Percentiles rank a stretch among this genome's conserved stretches.
Evolutionary conservation across 1,140 invertebrate genomes (phyloP).

Genomic region (Trachymyrmex cornetzi): DNA sequence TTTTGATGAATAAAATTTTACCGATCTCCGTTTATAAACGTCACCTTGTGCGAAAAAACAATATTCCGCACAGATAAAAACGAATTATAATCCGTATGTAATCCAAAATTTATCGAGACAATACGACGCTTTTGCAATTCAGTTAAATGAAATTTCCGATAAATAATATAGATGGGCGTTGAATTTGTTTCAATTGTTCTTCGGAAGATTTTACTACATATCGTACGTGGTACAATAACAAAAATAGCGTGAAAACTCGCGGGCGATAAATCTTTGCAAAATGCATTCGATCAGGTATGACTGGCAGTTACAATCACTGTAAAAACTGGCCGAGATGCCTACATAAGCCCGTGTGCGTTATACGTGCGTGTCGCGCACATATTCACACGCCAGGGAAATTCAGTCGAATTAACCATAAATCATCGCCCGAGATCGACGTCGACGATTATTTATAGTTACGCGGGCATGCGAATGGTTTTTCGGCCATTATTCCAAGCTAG

Average conservation of each 20-base stretch:
- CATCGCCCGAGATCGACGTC: slow-evolving; percentile 49
- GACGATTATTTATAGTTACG: slow-evolving; percentile 61
- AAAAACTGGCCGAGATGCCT: slow-evolving; percentile 29
- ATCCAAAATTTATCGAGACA: slow-evolving; percentile 60
- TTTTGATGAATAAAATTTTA: slow-evolving; percentile 26
- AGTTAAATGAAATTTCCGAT: slow-evolving; percentile 58
- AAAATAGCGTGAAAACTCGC: slow-evolving; percentile 57
- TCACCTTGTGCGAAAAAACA: slow-evolving; percentile 21
- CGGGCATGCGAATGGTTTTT: slow-evolving; percentile 60
- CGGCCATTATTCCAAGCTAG: slow-evolving; percentile 33
- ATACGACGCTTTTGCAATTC: slow-evolving; percentile 51
- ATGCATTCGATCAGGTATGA: slow-evolving; percentile 64
- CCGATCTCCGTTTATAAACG: neutral
- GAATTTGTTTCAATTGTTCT: slow-evolving; percentile 57
- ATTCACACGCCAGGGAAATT: slow-evolving; percentile 50
- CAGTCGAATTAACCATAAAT: slow-evolving; percentile 63
- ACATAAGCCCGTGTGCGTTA: neutral
- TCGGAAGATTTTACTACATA: slow-evolving; percentile 44
- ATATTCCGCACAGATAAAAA: slow-evolving; percentile 22
- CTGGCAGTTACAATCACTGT: slow-evolving; percentile 60
- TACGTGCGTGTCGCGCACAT: neutral
- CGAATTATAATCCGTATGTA: slow-evolving; percentile 52
- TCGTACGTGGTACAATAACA: slow-evolving; percentile 19
- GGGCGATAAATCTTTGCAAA: slow-evolving; percentile 59
- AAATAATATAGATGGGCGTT: slow-evolving; percentile 57